phyloP scores from a whole-genome alignment of 2,888 invertebrate species.

The Lacanobia oleracea region DNA sequence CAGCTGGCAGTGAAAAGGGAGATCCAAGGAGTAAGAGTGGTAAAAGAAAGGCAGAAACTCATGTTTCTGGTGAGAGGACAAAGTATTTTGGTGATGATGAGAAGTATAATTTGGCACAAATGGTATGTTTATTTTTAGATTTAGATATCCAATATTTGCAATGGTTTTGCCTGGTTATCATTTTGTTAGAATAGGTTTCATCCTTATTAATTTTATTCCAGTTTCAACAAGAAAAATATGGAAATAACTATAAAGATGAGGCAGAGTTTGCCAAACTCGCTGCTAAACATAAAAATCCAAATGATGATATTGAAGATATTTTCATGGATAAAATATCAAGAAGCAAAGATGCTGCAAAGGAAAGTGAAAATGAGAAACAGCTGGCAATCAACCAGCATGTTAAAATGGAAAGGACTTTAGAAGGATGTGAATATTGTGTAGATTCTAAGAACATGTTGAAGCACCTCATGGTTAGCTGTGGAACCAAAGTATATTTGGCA shows the following conservation, averaged over 20 bases:
- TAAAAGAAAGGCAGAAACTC: constrained; percentile 93
- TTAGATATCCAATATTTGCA: not conserved
- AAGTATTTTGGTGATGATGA: constrained; percentile 98
- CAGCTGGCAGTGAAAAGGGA: constrained; percentile 78
- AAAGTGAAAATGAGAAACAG: constrained; percentile 91
- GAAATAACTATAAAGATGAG: constrained; percentile 95
- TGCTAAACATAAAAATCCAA: constrained; percentile 91
- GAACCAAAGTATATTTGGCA: constrained; percentile 95
- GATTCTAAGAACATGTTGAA: constrained; percentile 95
- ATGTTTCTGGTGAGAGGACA: constrained; percentile 93
- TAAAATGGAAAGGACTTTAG: constrained; percentile 92
- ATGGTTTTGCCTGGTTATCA: not conserved
- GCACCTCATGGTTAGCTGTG: constrained; percentile 95
- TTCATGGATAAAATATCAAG: constrained; percentile 95
- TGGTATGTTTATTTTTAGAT: constrained; percentile 89
- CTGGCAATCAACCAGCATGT: constrained; percentile 94
- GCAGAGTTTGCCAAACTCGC: constrained; percentile 94
- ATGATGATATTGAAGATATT: constrained; percentile 96
- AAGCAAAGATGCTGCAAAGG: constrained; percentile 91
- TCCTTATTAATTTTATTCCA: constrained; percentile 75
- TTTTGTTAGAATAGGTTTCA: not conserved
- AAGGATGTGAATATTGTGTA: constrained; percentile 95
- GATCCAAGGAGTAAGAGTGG: constrained; percentile 84
- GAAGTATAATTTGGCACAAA: constrained; percentile 95
- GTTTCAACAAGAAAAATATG: constrained; percentile 95